Evolutionary conservation across 2,113 vertebrate species (phyloP).

Genomic region (Pituophis catenifer): DNA sequence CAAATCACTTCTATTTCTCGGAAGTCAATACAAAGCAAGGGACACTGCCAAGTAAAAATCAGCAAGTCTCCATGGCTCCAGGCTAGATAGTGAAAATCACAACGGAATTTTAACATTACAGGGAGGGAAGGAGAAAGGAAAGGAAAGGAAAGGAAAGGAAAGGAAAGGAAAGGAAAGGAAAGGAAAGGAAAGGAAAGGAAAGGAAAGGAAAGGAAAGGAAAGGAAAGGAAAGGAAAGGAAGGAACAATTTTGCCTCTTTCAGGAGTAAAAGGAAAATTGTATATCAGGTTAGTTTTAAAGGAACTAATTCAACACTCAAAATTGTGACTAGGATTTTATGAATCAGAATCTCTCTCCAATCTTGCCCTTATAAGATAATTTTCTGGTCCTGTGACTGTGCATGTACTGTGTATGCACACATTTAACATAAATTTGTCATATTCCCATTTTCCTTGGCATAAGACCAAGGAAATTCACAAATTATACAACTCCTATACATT

Average conservation of each 20-base stretch:
- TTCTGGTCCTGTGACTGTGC: not conserved
- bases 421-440: not conserved
- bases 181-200: not conserved
- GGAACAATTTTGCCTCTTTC: not conserved
- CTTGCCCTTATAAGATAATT: not conserved
- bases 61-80: accelerated
- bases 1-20: slow-evolving; percentile 19
- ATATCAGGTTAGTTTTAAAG: not conserved
- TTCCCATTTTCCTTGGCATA: not conserved
- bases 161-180: not conserved
- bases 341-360: not conserved
- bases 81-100: slow-evolving; percentile 4
- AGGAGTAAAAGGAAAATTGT: not conserved
- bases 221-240: not conserved
- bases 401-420: not conserved
- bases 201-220: not conserved
- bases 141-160: not conserved
- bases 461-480: not conserved
- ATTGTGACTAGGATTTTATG: not conserved
- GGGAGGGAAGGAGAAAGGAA: not conserved
- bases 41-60: slow-evolving; percentile 5
- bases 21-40: not conserved
- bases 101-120: not conserved
- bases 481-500: not conserved
- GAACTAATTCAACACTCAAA: not conserved